These are phyloP conservation scores for Pseudochirops corinnae DNA, from an alignment of 2,797 vertebrate species.

Conservation along the genomic window DNA sequence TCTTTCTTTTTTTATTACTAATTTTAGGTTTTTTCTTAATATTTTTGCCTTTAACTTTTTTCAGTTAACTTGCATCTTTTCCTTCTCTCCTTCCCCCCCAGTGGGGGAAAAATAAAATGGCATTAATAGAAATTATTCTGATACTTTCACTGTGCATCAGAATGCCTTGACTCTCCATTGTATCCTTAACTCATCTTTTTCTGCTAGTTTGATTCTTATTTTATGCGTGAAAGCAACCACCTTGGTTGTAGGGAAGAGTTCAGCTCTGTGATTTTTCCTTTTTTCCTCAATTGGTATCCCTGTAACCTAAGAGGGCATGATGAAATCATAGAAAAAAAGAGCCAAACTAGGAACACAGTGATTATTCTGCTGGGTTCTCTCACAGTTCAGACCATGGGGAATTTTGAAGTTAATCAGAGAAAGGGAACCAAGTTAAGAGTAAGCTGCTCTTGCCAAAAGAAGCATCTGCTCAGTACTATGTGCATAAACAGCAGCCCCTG, in stretches of 20 bases:
- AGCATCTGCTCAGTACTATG: not conserved
- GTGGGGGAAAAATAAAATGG: not conserved
- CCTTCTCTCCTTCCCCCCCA: not conserved
- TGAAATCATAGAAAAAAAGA: conserved; percentile 7
- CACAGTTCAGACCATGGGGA: not conserved
- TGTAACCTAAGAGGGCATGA: not conserved
- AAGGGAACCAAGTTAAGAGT: conserved; percentile 9
- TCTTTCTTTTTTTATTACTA: not conserved
- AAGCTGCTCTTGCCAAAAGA: not conserved
- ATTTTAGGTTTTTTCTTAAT: conserved; percentile 10
- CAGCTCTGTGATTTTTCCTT: not conserved
- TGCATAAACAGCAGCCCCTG: not conserved
- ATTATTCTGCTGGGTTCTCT: not conserved
- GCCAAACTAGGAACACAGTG: not conserved
- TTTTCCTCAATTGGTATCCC: conserved; percentile 8
- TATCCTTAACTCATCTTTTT: not conserved
- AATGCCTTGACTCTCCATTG: not conserved
- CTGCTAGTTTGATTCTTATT: not conserved
- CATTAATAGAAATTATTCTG: too few relatives aligned
- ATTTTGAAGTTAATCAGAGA: not conserved
- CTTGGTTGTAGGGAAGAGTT: not conserved
- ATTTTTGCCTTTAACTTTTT: not conserved
- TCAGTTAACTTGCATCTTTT: not conserved
- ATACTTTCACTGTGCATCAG: not conserved
- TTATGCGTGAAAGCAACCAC: not conserved